phyloP scores from a whole-genome alignment of 2,888 invertebrate species.

The Orthosia gracilis region DNA sequence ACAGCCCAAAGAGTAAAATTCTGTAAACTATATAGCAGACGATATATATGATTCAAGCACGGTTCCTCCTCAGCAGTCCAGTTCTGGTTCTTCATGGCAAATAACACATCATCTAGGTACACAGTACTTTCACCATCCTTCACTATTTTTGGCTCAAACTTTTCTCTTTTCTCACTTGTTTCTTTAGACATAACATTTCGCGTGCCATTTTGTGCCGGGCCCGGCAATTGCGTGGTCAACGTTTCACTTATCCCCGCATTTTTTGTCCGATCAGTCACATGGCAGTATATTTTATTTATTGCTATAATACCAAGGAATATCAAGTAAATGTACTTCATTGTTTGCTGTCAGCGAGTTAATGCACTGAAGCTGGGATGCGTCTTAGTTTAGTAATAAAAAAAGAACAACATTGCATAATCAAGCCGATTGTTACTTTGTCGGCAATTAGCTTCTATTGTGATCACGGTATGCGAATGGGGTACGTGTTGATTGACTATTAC shows the following conservation, averaged over 20 bases:
- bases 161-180: conserved; percentile 53
- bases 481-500: conserved; percentile 29
- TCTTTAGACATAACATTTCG: conserved; percentile 46
- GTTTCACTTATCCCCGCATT: conserved; percentile 33
- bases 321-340: conserved; percentile 73
- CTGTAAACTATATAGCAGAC: conserved; percentile 82
- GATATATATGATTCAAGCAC: conserved; percentile 81
- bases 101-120: conserved; percentile 86
- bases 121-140: conserved; percentile 71
- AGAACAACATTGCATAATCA: conserved; percentile 75
- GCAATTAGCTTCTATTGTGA: conserved; percentile 68
- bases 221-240: conserved; percentile 33
- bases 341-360: conserved; percentile 47
- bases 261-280: conserved; percentile 68
- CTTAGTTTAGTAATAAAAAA: conserved; percentile 76
- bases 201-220: conserved; percentile 51
- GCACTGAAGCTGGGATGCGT: conserved; percentile 71
- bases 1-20: conserved; percentile 91
- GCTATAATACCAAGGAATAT: conserved; percentile 55
- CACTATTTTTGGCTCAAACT: conserved; percentile 60
- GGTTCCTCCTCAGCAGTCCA: conserved; percentile 82
- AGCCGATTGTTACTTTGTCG: conserved; percentile 69
- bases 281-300: conserved; percentile 61
- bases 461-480: conserved; percentile 41
- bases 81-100: conserved; percentile 79